Evolutionary conservation across 1,140 invertebrate species (phyloP).

Genomic region (Zophobas atratus): DNA sequence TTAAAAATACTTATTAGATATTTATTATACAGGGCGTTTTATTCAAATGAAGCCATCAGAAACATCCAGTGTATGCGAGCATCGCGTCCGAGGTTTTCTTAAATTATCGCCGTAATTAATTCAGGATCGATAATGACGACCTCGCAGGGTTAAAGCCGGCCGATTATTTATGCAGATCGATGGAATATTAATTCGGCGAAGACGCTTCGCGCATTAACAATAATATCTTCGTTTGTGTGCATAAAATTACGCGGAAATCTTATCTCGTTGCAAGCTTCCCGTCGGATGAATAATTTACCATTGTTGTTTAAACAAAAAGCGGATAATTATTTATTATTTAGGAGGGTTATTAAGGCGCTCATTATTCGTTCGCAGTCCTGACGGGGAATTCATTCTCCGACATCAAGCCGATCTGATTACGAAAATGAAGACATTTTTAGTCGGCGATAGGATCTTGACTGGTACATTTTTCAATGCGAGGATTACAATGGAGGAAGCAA

Average conservation of each 20-base stretch:
- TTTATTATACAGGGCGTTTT: too few species aligned
- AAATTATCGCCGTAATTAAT: constrained; percentile 14
- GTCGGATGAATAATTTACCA: constrained; percentile 26
- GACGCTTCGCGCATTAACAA: neutral
- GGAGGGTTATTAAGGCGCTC: constrained; percentile 1
- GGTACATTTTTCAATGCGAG: too few species aligned
- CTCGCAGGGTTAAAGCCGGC: constrained; percentile 13
- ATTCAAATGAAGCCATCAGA: too few species aligned
- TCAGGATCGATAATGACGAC: constrained; percentile 9
- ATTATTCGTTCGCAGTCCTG: neutral
- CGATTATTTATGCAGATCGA: constrained; percentile 28
- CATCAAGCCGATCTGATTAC: neutral
- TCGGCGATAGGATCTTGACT: too few species aligned
- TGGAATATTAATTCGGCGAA: constrained; percentile 10
- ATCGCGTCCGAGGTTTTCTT: constrained; percentile 16
- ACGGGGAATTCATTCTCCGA: neutral
- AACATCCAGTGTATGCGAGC: too few species aligned
- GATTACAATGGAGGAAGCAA: too few species aligned
- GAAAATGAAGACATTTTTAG: neutral
- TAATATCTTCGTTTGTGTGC: constrained; percentile 23
- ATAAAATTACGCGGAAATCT: constrained; percentile 12
- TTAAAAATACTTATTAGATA: too few species aligned
- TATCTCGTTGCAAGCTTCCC: constrained; percentile 22
- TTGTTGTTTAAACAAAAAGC: constrained; percentile 35
- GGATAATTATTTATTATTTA: constrained; percentile 32